Conservation (phyloP, 1,140 invertebrate species). For the Akabosia matsudoensis region DNA sequence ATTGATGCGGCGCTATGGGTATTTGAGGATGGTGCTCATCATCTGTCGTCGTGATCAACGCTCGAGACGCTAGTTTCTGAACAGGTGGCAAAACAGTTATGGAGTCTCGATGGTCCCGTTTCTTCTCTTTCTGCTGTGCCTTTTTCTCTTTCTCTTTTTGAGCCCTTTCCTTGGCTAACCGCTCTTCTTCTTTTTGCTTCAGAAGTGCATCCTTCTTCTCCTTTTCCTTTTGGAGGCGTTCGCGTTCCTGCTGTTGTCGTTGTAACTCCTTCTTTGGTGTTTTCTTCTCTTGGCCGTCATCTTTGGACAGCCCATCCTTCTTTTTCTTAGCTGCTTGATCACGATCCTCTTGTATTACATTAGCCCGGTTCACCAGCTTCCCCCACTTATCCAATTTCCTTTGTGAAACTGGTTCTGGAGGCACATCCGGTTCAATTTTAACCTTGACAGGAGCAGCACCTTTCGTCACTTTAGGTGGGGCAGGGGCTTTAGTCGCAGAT, state of each 20-base stretch:
- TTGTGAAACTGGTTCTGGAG: constrained; percentile 33
- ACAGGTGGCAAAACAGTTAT: not conserved
- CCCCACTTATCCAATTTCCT: not conserved
- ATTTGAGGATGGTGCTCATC: not conserved
- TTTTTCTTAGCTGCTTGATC: not conserved
- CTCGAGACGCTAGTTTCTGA: not conserved
- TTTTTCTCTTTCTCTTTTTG: constrained; percentile 30
- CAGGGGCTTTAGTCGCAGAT: constrained; percentile 48
- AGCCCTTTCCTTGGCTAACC: not conserved
- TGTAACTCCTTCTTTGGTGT: not conserved
- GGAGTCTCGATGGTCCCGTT: constrained; percentile 19
- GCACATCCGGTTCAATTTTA: constrained; percentile 29
- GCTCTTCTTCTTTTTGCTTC: constrained; percentile 24
- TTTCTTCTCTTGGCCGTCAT: not conserved
- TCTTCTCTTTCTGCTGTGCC: constrained; percentile 23
- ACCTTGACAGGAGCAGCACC: not conserved
- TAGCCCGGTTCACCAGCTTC: not conserved
- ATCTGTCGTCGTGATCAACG: not conserved
- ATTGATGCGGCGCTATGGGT: not conserved
- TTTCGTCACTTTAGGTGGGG: constrained; percentile 49
- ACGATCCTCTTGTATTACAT: not conserved
- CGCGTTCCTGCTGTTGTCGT: not conserved
- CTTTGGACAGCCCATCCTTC: not conserved
- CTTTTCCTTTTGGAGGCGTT: not conserved
- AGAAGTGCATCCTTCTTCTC: constrained; percentile 10